Evolutionary conservation across 2,797 vertebrate species (phyloP).

Genomic region (Tiaroga cobitis): DNA sequence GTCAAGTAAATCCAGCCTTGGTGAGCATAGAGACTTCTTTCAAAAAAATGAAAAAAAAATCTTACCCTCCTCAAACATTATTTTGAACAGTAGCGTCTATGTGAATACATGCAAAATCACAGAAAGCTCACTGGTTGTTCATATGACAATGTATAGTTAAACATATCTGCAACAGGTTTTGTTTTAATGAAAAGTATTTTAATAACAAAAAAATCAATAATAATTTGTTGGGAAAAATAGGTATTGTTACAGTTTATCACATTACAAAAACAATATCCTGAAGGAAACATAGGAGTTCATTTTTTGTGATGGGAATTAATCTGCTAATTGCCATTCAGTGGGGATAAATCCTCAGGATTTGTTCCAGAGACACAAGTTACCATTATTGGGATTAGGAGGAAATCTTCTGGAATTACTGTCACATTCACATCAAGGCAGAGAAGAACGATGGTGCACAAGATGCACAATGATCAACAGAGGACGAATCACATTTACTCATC

Average conservation of each 20-base stretch:
- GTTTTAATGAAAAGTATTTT: neutral
- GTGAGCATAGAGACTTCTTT: too few relatives aligned
- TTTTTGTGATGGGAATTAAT: slow-evolving; percentile 62
- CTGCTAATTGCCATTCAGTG: slow-evolving; percentile 66
- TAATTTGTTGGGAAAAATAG: neutral
- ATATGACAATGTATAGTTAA: neutral
- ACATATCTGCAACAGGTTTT: neutral
- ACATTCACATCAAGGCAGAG: slow-evolving; percentile 40
- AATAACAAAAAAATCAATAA: neutral
- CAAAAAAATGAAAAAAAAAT: too few relatives aligned
- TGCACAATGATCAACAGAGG: slow-evolving; percentile 3
- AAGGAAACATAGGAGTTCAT: slow-evolving; percentile 35
- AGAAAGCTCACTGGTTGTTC: neutral
- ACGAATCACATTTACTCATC: neutral
- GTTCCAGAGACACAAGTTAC: slow-evolving; percentile 63
- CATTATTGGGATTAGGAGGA: slow-evolving; percentile 61
- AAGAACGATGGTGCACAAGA: slow-evolving; percentile 33
- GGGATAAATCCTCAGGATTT: slow-evolving; percentile 62
- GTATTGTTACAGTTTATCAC: neutral
- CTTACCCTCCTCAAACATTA: too few relatives aligned
- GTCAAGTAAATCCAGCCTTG: too few relatives aligned
- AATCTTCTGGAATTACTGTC: slow-evolving; percentile 62
- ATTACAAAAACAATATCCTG: neutral
- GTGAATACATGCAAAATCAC: neutral
- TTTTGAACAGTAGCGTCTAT: neutral